These are phyloP conservation scores for Melanargia galathea DNA, from an alignment of 2,888 invertebrate species.

Conservation along the genomic window DNA sequence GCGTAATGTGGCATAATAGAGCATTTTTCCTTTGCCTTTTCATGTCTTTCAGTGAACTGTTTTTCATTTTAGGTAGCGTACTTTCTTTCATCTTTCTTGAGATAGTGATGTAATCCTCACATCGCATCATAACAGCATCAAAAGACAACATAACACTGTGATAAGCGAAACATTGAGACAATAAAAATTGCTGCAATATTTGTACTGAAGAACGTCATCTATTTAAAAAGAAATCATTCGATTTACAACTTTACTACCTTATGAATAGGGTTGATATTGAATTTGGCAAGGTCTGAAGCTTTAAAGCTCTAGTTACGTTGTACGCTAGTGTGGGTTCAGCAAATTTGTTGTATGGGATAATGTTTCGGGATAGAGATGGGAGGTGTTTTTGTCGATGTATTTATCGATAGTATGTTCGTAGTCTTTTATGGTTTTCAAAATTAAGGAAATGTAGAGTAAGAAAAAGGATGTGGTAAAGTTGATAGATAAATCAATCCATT, in stretches of 20 bases:
- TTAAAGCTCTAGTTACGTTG: slow-evolving; percentile 45
- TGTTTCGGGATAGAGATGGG: slow-evolving; percentile 44
- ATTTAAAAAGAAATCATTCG: slow-evolving; percentile 23
- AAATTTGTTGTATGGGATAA: slow-evolving; percentile 44
- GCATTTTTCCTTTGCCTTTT: too few species aligned
- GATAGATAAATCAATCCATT: too few species aligned
- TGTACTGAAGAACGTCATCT: slow-evolving; percentile 43
- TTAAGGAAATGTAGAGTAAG: too few species aligned
- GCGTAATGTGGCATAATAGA: too few species aligned
- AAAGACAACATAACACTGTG: slow-evolving; percentile 14
- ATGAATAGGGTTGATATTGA: slow-evolving; percentile 22
- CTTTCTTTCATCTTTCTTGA: not conserved
- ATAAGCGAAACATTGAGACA: slow-evolving; percentile 38
- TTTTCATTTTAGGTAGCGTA: too few species aligned
- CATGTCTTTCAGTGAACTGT: not conserved
- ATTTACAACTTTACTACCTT: slow-evolving; percentile 12
- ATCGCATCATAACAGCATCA: slow-evolving; percentile 6
- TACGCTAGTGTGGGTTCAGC: slow-evolving; percentile 41
- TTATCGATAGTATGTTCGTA: not conserved
- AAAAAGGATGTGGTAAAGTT: too few species aligned
- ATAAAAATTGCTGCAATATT: slow-evolving; percentile 44
- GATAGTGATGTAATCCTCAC: slow-evolving; percentile 2
- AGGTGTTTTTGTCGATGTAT: not conserved
- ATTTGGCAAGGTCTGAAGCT: slow-evolving; percentile 35
- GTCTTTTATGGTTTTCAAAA: not conserved